phyloP scores from a whole-genome alignment of 2,113 vertebrate genomes.

The Corythaixoides concolor region DNA sequence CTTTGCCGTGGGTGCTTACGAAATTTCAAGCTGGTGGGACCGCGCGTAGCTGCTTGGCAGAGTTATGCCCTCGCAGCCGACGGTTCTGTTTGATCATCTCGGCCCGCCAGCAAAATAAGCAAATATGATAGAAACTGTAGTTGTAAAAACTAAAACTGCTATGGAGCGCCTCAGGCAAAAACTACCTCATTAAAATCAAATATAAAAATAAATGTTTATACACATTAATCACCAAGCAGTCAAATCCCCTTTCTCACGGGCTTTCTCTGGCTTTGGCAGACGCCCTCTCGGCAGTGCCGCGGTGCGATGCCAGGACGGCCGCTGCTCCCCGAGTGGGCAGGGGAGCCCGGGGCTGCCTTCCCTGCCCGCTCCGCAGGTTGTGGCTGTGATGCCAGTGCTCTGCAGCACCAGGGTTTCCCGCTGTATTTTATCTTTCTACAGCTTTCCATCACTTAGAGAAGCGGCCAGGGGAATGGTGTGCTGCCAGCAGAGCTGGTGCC shows the following conservation, averaged over 20 bases:
- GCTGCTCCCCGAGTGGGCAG: not conserved
- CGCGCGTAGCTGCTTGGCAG: rapidly evolving
- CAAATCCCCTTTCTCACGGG: not conserved
- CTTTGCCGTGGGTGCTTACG: not conserved
- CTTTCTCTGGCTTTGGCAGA: not conserved
- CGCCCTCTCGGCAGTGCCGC: not conserved
- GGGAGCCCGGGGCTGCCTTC: not conserved
- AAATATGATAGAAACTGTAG: not conserved
- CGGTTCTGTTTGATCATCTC: not conserved
- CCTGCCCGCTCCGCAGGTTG: not conserved
- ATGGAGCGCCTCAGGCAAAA: not conserved
- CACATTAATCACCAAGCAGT: not conserved
- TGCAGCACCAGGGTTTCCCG: not conserved
- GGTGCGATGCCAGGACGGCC: not conserved
- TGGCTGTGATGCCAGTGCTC: not conserved
- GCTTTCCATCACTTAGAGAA: rapidly evolving
- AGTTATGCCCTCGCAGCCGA: not conserved
- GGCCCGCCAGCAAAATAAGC: not conserved
- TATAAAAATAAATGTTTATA: not conserved
- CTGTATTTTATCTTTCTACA: not conserved
- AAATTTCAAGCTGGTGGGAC: not conserved
- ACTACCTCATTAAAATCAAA: not conserved
- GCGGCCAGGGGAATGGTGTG: rapidly evolving
- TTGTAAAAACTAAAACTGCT: not conserved
- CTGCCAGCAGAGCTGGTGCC: not conserved